Evolutionary conservation across 2,797 vertebrate genomes (phyloP), one percentile per base, ranked within the genome.

Genomic region (Cichlasoma orientale): DNA sequence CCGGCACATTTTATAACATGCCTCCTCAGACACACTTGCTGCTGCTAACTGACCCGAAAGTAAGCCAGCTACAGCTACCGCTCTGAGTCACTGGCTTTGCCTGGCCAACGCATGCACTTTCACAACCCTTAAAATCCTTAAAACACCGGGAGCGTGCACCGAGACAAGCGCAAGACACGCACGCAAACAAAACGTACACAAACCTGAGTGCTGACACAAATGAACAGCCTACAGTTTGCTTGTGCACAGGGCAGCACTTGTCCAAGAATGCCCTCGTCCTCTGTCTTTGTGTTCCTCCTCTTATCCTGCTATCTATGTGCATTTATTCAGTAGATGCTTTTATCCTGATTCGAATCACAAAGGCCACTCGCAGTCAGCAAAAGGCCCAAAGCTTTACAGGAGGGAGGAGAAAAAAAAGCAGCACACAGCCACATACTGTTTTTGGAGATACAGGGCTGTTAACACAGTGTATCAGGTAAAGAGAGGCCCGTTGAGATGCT

Each of bases 41-140:
- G 90, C 87, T 92, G 95, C 91, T 92, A 94, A 93, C 92, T 95
- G 95, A 95, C 94, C 94, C 90, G 94, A 94, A 92, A 94, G 90
- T 92, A 94, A 95, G 86, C 80, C 89, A 87, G 93, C 88, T 90
- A 87, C 88, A 89, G 92, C 93, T 93, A 89, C 85, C 52, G 75
- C 91, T 93, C 90, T 90, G 89, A 93, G 89, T 92, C 93, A 93
- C 86, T 86, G 89, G 89, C 92, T 94, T 77, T 84, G 85, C 90
- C 86, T 81, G 87, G 80, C 84, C 84, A 87, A 86, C 74, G 63
- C 88, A 84, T 86, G 75, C 86, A 88, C 92, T 89, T 91, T 90
- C 92, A 93, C 90, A 91, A 93, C 82, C 85, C 82, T 80, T 84
- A 78, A 88, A 50, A 57, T 52, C 78, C 74, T 80, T 77, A 82